Percentiles rank a stretch among this genome's conserved stretches.
These are phyloP conservation scores for Limnothrissa miodon DNA, from an alignment of 2,113 vertebrate genomes.

Conservation along the genomic window DNA sequence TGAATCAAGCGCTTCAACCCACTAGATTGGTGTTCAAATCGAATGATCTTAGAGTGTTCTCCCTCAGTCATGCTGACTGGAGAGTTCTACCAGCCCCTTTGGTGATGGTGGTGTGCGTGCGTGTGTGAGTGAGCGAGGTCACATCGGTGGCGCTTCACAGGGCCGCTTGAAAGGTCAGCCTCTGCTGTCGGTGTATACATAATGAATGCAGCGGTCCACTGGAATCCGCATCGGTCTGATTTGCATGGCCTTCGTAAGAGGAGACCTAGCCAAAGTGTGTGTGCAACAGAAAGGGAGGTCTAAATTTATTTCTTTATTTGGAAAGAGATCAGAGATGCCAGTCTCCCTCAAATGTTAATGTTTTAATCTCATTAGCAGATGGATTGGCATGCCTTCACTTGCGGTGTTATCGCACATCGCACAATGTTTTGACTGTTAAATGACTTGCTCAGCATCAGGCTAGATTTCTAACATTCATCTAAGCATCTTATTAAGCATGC, in stretches of 20 bases:
- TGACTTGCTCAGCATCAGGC: not conserved
- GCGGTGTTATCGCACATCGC: not conserved
- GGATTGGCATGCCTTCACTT: not conserved
- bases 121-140: not conserved
- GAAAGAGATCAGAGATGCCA: not conserved
- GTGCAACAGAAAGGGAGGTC: not conserved
- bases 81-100: not conserved
- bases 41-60: not conserved
- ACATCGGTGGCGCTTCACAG: not conserved
- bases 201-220: not conserved
- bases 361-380: conserved; percentile 11
- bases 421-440: not conserved
- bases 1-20: no score
- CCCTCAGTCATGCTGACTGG: not conserved
- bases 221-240: not conserved
- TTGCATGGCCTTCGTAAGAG: not conserved
- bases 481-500: not conserved
- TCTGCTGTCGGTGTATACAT: conserved; percentile 6
- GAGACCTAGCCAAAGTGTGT: not conserved
- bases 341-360: conserved; percentile 9
- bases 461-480: not conserved
- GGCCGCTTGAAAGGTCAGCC: conserved; percentile 1
- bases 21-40: no score
- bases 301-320: not conserved
- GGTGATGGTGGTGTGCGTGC: not conserved